Percentiles rank a stretch among this genome's conserved stretches.
Evolutionary conservation across 2,888 invertebrate species (phyloP).

Genomic region (Teleogryllus oceanicus): DNA sequence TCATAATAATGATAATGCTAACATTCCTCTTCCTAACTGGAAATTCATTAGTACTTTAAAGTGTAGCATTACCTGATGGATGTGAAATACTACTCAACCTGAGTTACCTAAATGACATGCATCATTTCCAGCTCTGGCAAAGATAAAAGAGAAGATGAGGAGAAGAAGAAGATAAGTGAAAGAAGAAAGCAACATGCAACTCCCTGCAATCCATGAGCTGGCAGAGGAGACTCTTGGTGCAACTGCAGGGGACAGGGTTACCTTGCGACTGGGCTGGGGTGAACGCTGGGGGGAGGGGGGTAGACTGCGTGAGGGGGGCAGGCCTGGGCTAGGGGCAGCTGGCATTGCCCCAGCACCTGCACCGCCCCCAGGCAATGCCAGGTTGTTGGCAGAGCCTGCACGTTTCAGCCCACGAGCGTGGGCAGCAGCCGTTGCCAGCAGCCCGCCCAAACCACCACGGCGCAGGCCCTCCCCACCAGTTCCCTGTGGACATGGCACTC

Average conservation of each 20-base stretch:
- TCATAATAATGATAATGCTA: too few species aligned
- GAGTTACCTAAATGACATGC: too few species aligned
- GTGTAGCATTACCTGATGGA: too few species aligned
- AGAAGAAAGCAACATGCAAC: neutral
- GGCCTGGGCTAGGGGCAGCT: conserved; percentile 28
- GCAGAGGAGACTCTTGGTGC: neutral
- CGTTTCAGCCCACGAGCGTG: conserved; percentile 58
- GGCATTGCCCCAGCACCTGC: neutral
- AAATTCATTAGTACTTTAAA: too few species aligned
- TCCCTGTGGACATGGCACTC: neutral
- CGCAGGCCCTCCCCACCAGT: conserved; percentile 32
- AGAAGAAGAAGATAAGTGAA: too few species aligned
- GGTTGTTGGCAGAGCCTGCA: conserved; percentile 67
- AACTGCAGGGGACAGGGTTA: conserved; percentile 38
- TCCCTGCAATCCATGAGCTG: neutral
- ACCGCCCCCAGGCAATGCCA: conserved; percentile 55
- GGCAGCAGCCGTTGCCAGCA: conserved; percentile 46
- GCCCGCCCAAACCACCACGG: conserved; percentile 46
- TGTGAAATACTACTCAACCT: too few species aligned
- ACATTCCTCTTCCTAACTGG: too few species aligned
- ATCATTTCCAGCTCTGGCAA: too few species aligned
- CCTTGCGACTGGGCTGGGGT: conserved; percentile 52
- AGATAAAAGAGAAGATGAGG: too few species aligned
- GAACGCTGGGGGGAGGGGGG: conserved; percentile 45
- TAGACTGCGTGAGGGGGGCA: conserved; percentile 42